Percentiles rank a stretch among this genome's conserved stretches.
These are phyloP conservation scores for Celastrina argiolus DNA, from an alignment of 2,888 invertebrate species.

Conservation along the genomic window DNA sequence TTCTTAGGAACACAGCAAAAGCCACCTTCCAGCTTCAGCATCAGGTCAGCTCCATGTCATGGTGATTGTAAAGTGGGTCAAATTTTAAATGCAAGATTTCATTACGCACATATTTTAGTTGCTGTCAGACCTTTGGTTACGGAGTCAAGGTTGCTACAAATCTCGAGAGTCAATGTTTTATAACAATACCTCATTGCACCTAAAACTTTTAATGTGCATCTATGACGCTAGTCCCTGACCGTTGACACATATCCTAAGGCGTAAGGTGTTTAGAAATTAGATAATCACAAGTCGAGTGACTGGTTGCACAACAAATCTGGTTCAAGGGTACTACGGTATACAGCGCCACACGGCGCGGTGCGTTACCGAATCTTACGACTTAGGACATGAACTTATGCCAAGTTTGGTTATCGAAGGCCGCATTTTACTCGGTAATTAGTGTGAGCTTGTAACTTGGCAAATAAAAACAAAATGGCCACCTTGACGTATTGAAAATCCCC, in stretches of 20 bases:
- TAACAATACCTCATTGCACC: too few species aligned
- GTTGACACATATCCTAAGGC: not conserved
- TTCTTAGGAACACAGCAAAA: too few species aligned
- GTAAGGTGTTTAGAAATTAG: not conserved
- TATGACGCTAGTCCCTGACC: not conserved
- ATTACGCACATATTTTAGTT: too few species aligned
- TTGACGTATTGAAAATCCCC: not conserved
- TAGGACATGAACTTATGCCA: slow-evolving; percentile 9
- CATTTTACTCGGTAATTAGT: slow-evolving; percentile 2
- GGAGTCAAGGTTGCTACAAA: too few species aligned
- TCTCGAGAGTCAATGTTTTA: too few species aligned
- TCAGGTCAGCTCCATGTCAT: too few species aligned
- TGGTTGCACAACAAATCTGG: slow-evolving; percentile 8
- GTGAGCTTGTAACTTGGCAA: not conserved
- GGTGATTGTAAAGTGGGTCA: too few species aligned
- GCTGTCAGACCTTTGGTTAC: too few species aligned
- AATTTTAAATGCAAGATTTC: too few species aligned
- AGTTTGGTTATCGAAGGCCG: not conserved
- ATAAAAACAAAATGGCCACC: not conserved
- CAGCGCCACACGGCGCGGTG: not conserved
- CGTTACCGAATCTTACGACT: slow-evolving; percentile 6
- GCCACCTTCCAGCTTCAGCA: too few species aligned
- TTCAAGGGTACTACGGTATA: slow-evolving; percentile 15
- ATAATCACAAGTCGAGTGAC: not conserved
- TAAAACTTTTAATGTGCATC: not conserved